Base-by-base conservation (phyloP, 2,888 invertebrate genomes). In the Tetragnatha montana region DNA sequence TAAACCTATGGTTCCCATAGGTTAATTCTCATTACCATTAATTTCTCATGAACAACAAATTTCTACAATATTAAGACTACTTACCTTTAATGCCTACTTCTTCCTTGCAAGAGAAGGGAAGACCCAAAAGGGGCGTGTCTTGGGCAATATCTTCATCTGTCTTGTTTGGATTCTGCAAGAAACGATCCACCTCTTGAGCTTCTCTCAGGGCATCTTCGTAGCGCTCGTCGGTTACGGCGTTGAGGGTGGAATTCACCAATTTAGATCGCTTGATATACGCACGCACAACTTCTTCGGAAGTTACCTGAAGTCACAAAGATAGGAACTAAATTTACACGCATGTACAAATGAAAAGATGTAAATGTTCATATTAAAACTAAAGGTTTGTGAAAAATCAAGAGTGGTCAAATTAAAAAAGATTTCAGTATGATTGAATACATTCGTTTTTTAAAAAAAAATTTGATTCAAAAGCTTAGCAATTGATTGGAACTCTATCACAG, bases 51-150 rank as follows among this genome's bases (percentile, higher is more conserved):
- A 35, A 35, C 35, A 35, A 35, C 35, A 35, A 35, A 35, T 35
- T 35, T 35, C 1, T 35, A 35, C 35, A 2, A 4, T n/a, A n/a
- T n/a, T 35, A 35, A 35, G 35, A 4, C 35, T 35, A 60, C 17
- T 60, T 94, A 93, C 97, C 97, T 95, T 96, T 96, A 17, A 97
- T 96, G 19, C 95, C 95, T 92, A 97, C 96, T 92, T 96, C 96
- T 93, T 97, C 98, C 94, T 98, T 98, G 0, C 97, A 97, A n/a
- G 97, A 96, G 92, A 98, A 96, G 4, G 98, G 98, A 10, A 98
- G 97, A 3, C 98, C 98, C 51, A 98, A 94, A 92, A 98, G 96
- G 0, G 98, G 98, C 93, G 96, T 96, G 82, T 96, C 86, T 74
- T 80, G 71, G 47, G 75, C 78, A 8, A 91, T 96, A 35, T 95